These are phyloP conservation scores for Hapalemur alaotrensis DNA, from an alignment of 2,797 vertebrate species.

Conservation along the genomic window DNA sequence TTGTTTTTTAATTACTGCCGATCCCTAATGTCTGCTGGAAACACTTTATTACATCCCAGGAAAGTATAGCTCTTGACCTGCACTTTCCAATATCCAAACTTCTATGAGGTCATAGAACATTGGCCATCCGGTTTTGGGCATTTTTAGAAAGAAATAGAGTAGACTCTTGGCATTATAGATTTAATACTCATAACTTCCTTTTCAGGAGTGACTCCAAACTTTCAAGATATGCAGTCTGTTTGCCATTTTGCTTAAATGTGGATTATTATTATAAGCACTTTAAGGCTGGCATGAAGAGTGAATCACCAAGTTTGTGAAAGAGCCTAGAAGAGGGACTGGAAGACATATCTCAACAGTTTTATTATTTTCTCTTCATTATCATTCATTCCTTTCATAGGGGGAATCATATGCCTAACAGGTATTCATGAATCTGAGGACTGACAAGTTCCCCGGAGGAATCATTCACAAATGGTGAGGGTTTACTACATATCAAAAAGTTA, in stretches of 20 bases:
- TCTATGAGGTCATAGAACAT: not conserved
- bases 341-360: not conserved
- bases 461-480: not conserved
- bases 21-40: not conserved
- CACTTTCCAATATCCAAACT: not conserved
- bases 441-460: slow-evolving; percentile 14
- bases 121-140: not conserved
- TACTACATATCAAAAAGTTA: slow-evolving; percentile 17
- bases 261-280: not conserved
- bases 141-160: slow-evolving; percentile 1
- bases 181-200: not conserved
- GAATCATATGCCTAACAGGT: slow-evolving; percentile 26
- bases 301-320: not conserved
- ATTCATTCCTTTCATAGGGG: not conserved
- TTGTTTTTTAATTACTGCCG: not conserved
- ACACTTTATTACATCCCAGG: not conserved
- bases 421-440: slow-evolving; percentile 3
- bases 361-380: slow-evolving; percentile 12
- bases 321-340: not conserved
- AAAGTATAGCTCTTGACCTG: not conserved
- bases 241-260: not conserved
- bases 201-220: not conserved
- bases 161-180: not conserved
- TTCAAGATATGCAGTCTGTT: not conserved
- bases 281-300: not conserved